Conservation (phyloP, 2,888 invertebrate genomes). For the Mechanitis messenoides region DNA sequence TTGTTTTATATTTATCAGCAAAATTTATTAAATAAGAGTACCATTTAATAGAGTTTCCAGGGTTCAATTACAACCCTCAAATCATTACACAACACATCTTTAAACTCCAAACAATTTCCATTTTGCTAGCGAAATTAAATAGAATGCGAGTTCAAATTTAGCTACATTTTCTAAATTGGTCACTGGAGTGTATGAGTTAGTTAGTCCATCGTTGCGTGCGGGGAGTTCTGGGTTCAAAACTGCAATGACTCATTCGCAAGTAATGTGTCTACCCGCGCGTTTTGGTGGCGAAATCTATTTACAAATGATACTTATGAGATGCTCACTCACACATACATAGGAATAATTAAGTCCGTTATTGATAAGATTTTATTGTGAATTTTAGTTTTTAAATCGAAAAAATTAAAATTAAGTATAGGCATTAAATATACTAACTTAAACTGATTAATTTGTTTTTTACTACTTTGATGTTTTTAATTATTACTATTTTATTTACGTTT, state of each 20-base stretch:
- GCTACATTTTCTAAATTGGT: slow-evolving; percentile 54
- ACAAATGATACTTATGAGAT: too few relatives aligned
- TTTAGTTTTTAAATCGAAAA: too few relatives aligned
- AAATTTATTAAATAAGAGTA: background rate
- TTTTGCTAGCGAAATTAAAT: slow-evolving; percentile 23
- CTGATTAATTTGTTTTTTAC: too few relatives aligned
- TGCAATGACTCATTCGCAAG: slow-evolving; percentile 55
- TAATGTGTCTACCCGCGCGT: slow-evolving; percentile 45
- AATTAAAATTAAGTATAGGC: too few relatives aligned
- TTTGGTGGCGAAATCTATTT: slow-evolving; percentile 13
- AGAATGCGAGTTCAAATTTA: slow-evolving; percentile 29
- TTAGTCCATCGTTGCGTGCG: slow-evolving; percentile 63
- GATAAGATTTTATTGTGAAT: too few relatives aligned
- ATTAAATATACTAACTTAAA: too few relatives aligned
- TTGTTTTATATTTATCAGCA: background rate
- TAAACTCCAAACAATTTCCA: slow-evolving; percentile 9
- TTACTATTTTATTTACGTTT: too few relatives aligned
- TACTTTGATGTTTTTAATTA: too few relatives aligned
- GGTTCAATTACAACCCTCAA: slow-evolving; percentile 1
- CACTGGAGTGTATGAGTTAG: slow-evolving; percentile 59
- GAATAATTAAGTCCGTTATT: too few relatives aligned
- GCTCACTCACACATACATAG: too few relatives aligned
- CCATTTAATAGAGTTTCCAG: background rate
- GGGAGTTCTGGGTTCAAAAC: slow-evolving; percentile 43
- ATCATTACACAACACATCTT: background rate